These are phyloP conservation scores for Platalea minor DNA, from an alignment of 2,797 vertebrate genomes.

Conservation along the genomic window DNA sequence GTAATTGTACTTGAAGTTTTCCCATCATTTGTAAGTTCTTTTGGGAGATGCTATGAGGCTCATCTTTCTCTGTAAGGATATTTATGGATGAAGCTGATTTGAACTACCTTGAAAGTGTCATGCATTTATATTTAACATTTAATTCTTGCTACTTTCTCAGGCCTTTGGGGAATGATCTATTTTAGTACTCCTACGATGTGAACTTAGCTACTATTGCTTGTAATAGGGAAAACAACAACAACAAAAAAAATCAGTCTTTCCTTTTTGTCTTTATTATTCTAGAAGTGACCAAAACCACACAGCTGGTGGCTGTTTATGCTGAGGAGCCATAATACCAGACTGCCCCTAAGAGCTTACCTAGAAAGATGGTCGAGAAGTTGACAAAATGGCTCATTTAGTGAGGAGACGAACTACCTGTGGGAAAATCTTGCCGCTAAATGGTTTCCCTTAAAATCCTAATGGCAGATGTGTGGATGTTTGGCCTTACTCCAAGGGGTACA, in stretches of 20 bases:
- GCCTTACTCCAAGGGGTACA: not conserved
- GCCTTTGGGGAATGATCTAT: not conserved
- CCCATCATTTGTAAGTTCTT: not conserved
- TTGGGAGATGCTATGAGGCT: not conserved
- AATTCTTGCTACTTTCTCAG: not conserved
- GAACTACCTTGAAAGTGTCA: not conserved
- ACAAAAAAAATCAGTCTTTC: not conserved
- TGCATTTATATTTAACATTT: not conserved
- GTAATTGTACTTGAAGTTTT: not conserved
- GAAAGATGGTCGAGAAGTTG: not conserved
- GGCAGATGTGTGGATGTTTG: not conserved
- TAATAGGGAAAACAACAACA: not conserved
- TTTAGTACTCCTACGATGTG: not conserved
- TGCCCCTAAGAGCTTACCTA: not conserved
- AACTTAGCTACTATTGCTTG: fast-evolving
- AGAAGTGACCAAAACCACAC: not conserved
- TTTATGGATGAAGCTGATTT: not conserved
- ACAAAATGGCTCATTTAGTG: constrained; percentile 16
- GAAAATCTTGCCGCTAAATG: not conserved
- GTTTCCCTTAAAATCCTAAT: constrained; percentile 9
- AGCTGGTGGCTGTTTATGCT: not conserved
- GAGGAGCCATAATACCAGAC: not conserved
- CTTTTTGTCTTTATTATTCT: not conserved
- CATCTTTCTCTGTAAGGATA: not conserved
- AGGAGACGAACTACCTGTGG: not conserved